Percentiles rank a stretch among this genome's conserved stretches.
Conservation (phyloP, 2,797 vertebrate species). For the Myiotriccus ornatus region DNA sequence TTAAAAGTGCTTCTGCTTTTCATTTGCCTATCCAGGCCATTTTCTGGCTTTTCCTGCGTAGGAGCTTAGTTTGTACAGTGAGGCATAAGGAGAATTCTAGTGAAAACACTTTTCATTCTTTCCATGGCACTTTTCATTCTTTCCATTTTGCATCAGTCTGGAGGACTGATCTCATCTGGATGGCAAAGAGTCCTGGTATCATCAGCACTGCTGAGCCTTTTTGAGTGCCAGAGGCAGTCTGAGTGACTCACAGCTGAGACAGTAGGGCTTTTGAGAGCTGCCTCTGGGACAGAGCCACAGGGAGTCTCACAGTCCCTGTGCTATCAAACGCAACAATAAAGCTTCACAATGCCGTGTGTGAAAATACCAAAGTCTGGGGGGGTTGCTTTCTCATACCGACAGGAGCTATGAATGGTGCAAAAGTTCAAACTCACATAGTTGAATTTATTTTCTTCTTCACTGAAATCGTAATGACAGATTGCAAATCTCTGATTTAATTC, state of each 20-base stretch:
- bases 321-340: not conserved
- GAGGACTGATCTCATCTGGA: conserved; percentile 14
- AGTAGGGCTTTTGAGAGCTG: conserved; percentile 26
- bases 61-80: not conserved
- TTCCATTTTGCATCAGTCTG: not conserved
- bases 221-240: not conserved
- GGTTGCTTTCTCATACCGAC: not conserved
- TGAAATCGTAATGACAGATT: conserved; percentile 7
- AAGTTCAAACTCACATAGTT: not conserved
- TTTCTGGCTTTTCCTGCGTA: not conserved
- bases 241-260: conserved; percentile 18
- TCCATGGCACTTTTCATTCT: not conserved
- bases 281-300: not conserved
- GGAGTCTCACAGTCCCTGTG: not conserved
- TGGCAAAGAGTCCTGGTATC: not conserved
- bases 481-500: not conserved
- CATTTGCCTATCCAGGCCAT: not conserved
- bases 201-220: not conserved
- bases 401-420: not conserved
- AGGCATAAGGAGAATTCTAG: not conserved
- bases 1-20: not conserved
- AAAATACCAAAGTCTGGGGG: not conserved
- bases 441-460: not conserved
- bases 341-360: not conserved
- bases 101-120: not conserved